Percentiles rank a stretch among this genome's conserved stretches.
phyloP scores from a whole-genome alignment of 1,140 invertebrate genomes.

The Tetraneura akinire region DNA sequence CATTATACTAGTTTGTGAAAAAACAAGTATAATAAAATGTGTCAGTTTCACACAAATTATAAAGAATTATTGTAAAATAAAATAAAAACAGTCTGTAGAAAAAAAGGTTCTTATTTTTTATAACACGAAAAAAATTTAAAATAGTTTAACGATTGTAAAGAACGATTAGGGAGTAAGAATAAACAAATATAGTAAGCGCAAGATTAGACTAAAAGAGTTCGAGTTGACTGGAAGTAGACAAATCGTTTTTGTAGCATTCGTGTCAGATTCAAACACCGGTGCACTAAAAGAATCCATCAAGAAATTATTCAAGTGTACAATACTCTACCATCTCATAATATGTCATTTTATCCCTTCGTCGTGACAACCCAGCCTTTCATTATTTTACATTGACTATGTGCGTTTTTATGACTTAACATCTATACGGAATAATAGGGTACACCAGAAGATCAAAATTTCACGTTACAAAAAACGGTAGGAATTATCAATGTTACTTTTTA shows the following conservation, averaged over 20 bases:
- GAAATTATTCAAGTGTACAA: neutral
- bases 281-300: neutral
- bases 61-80: neutral
- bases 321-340: neutral
- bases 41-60: neutral
- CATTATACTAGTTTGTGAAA: too few species aligned
- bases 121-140: neutral
- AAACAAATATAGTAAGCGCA: constrained; percentile 1
- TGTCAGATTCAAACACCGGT: neutral
- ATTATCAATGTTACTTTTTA: too few species aligned
- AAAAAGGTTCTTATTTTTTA: neutral
- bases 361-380: neutral
- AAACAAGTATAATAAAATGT: neutral
- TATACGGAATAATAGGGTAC: too few species aligned
- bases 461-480: neutral
- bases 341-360: neutral
- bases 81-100: neutral
- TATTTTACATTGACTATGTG: too few species aligned
- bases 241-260: neutral
- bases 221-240: neutral
- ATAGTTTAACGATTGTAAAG: neutral
- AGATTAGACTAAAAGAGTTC: too few species aligned
- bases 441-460: too few species aligned
- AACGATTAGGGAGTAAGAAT: neutral
- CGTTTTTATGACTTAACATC: too few species aligned